These are phyloP conservation scores for Arbacia lixula DNA, from an alignment of 53 echinoderm and acorn worm genomes.

Conservation along the genomic window DNA sequence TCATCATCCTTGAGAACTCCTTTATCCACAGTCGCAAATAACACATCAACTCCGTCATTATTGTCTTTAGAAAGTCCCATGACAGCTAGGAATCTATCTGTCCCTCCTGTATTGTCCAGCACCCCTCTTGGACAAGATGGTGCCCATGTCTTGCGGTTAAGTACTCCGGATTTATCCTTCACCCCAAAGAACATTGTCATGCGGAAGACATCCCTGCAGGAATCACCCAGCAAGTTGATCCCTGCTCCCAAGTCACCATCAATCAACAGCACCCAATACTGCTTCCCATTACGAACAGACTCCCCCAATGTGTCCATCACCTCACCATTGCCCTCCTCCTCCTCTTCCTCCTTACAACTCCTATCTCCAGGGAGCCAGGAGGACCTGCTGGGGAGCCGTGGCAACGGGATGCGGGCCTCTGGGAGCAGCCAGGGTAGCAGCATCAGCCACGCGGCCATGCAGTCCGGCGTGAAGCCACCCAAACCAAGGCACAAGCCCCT, in stretches of 20 bases:
- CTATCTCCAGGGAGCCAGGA: conserved; percentile 53
- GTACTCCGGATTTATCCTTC: no score
- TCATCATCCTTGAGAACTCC: no score
- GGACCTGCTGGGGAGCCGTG: conserved; percentile 47
- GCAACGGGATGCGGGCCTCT: conserved; percentile 34
- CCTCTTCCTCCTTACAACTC: background rate
- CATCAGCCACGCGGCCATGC: conserved; percentile 54
- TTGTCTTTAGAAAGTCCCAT: no score
- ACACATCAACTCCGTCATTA: no score
- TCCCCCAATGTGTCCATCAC: conserved; percentile 11
- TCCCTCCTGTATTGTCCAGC: no score
- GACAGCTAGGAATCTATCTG: no score
- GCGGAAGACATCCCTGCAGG: background rate
- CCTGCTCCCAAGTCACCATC: background rate
- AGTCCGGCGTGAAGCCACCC: conserved; percentile 70
- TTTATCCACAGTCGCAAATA: no score
- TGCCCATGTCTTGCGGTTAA: no score
- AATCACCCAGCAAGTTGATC: background rate
- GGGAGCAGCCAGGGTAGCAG: conserved; percentile 51
- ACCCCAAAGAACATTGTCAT: background rate
- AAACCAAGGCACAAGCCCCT: conserved; percentile 83
- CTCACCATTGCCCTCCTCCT: background rate
- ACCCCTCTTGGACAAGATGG: no score
- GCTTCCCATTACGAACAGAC: background rate
- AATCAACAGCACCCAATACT: background rate